phyloP scores from a whole-genome alignment of 2,113 vertebrate species.

The Pelusios castaneus region DNA sequence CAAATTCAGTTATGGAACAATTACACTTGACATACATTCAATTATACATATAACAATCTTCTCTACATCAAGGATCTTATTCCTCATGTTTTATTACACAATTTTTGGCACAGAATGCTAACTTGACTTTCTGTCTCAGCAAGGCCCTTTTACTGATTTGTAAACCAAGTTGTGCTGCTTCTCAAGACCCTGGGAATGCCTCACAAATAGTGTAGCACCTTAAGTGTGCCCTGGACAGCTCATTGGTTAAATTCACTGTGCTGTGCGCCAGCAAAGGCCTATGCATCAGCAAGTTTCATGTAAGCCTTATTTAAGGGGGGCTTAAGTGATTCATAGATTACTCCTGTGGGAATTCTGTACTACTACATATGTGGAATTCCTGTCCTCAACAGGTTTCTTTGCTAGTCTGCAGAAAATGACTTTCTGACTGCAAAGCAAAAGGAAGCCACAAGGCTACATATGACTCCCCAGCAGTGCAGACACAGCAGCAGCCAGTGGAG shows the following conservation, averaged over 20 bases:
- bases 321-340: background rate
- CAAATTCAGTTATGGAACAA: background rate
- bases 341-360: no score
- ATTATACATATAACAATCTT: background rate
- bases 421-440: no score
- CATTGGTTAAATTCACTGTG: background rate
- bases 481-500: no score
- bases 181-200: background rate
- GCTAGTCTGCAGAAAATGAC: no score
- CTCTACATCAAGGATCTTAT: rapidly evolving
- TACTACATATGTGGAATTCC: no score
- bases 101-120: background rate
- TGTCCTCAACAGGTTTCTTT: no score
- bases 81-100: background rate
- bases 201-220: background rate
- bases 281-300: background rate
- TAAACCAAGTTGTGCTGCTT: background rate
- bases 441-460: no score
- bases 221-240: background rate
- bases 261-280: background rate
- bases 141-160: background rate
- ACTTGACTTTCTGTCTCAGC: background rate
- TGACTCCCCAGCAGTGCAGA: no score
- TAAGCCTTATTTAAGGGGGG: background rate
- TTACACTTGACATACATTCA: background rate